phyloP scores from a whole-genome alignment of 2,113 vertebrate species.

The Ceuthmochares aereus region DNA sequence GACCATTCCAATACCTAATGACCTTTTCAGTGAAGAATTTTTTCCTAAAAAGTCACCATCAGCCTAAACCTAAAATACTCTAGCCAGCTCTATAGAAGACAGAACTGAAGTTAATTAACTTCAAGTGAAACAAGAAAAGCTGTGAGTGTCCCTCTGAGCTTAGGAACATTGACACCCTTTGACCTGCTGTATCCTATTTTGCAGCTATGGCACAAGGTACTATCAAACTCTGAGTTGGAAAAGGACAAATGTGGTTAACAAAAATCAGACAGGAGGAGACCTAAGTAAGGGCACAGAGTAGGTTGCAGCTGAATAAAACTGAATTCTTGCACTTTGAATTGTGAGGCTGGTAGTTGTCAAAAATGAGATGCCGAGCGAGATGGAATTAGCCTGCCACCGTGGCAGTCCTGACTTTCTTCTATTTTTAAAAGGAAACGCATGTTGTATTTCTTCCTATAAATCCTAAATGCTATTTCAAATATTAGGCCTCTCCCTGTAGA shows the following conservation, averaged over 20 bases:
- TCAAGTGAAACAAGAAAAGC: neutral
- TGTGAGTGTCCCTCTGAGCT: neutral
- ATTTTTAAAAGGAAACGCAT: neutral
- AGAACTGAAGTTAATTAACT: neutral
- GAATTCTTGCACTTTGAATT: neutral
- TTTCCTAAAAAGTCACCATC: too few relatives aligned
- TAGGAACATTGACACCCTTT: neutral
- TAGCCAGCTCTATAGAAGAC: neutral
- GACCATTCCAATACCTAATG: too few relatives aligned
- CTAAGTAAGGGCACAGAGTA: neutral
- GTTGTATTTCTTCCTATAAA: conserved; percentile 9
- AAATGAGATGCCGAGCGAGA: neutral
- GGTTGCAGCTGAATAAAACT: neutral
- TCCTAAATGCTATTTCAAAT: neutral
- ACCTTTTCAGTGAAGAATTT: too few relatives aligned
- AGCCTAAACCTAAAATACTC: neutral
- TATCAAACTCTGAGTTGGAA: neutral
- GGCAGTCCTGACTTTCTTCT: neutral
- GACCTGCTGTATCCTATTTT: neutral
- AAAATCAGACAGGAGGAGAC: neutral
- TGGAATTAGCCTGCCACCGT: neutral
- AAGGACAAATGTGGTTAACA: neutral
- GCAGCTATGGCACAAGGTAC: neutral
- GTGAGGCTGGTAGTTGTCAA: neutral
- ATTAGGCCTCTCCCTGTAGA: neutral